These are phyloP conservation scores for Xylocopa sonorina DNA, from an alignment of 1,140 invertebrate species.

Conservation along the genomic window DNA sequence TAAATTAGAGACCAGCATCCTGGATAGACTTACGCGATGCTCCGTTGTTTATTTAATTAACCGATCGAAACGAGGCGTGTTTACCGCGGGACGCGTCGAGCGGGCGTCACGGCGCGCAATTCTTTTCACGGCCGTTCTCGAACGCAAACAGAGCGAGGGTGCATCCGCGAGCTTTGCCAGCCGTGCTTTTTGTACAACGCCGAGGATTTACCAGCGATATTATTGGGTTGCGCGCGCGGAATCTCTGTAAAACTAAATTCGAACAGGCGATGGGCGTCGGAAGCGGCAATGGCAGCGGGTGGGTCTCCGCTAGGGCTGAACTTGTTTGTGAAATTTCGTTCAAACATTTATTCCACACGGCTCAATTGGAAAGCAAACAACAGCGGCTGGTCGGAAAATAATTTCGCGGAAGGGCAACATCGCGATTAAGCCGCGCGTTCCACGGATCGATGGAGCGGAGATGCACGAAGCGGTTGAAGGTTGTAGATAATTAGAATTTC, in stretches of 20 bases:
- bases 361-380: slow-evolving; percentile 27
- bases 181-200: slow-evolving; percentile 78
- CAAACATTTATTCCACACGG: slow-evolving; percentile 38
- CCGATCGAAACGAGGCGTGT: neutral
- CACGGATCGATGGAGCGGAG: neutral
- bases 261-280: too few species aligned
- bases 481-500: neutral
- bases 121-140: slow-evolving; percentile 56
- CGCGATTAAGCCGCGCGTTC: neutral
- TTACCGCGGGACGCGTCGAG: neutral
- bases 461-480: neutral
- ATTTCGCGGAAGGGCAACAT: neutral
- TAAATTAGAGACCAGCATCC: too few species aligned
- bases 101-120: neutral
- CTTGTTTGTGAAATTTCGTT: slow-evolving; percentile 44
- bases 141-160: slow-evolving; percentile 74
- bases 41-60: slow-evolving; percentile 23
- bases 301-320: neutral
- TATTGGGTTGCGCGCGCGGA: slow-evolving; percentile 34
- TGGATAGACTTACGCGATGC: too few species aligned
- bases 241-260: slow-evolving; percentile 50
- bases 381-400: neutral
- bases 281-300: too few species aligned
- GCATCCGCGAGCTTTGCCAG: slow-evolving; percentile 71
- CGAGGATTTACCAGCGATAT: slow-evolving; percentile 77